Conservation (phyloP, 2,797 vertebrate species). For the Brachyalestes nurse region DNA sequence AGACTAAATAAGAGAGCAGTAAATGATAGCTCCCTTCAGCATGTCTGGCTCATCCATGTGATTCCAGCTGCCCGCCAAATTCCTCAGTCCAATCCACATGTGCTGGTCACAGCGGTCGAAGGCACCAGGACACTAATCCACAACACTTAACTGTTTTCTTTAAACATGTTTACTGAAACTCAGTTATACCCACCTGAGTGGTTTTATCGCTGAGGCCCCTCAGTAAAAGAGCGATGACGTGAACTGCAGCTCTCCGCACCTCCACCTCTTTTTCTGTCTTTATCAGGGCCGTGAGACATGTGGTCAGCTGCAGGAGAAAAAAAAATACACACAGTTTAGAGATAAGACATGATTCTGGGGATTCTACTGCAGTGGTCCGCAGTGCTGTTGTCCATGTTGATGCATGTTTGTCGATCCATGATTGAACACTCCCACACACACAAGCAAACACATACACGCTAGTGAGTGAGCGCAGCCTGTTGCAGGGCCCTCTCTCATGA, state of each 20-base stretch:
- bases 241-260: constrained; percentile 89
- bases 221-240: constrained; percentile 87
- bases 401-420: constrained; percentile 48
- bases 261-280: constrained; percentile 84
- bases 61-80: constrained; percentile 43
- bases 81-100: constrained; percentile 27
- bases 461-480: constrained; percentile 27
- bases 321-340: constrained; percentile 39
- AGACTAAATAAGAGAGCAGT: constrained; percentile 43
- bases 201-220: constrained; percentile 87
- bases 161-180: not conserved
- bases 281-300: constrained; percentile 85
- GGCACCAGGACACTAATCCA: not conserved
- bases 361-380: constrained; percentile 10
- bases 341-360: not conserved
- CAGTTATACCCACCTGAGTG: constrained; percentile 81
- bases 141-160: not conserved
- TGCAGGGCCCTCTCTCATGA: constrained; percentile 55
- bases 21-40: constrained; percentile 25
- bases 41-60: constrained; percentile 20
- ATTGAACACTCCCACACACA: constrained; percentile 29
- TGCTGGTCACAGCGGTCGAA: constrained; percentile 8
- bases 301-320: constrained; percentile 78
- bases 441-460: constrained; percentile 17
- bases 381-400: constrained; percentile 35